phyloP scores from a whole-genome alignment of 1,140 invertebrate species.

The Apis laboriosa region DNA sequence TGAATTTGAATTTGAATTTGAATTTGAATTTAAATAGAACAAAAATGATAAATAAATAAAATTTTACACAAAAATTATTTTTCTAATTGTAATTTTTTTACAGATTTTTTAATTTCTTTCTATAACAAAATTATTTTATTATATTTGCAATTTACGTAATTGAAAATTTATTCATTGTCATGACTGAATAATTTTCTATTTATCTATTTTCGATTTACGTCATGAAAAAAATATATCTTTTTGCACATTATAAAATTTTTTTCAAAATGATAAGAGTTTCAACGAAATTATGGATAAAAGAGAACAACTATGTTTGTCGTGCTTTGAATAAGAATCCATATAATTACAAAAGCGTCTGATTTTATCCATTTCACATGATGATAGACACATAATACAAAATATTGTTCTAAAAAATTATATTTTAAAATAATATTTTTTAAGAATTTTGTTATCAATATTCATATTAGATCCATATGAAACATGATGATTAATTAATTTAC shows the following conservation, averaged over 20 bases:
- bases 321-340: neutral
- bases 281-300: neutral
- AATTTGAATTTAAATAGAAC: too few species aligned
- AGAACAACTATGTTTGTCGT: neutral
- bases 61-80: neutral
- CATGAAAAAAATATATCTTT: neutral
- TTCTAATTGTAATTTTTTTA: neutral
- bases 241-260: neutral
- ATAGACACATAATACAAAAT: neutral
- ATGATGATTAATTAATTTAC: neutral
- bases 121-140: neutral
- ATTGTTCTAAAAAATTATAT: neutral
- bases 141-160: neutral
- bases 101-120: neutral
- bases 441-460: conserved; percentile 12
- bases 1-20: too few species aligned
- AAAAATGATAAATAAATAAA: neutral
- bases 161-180: neutral
- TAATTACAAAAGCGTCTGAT: neutral
- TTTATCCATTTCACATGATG: neutral
- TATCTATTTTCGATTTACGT: too few species aligned
- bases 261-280: neutral
- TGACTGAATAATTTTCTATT: too few species aligned
- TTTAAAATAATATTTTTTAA: neutral
- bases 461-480: neutral